Base-by-base conservation (phyloP, 2,888 invertebrate genomes). In the Lissocephala sabroskyi region DNA sequence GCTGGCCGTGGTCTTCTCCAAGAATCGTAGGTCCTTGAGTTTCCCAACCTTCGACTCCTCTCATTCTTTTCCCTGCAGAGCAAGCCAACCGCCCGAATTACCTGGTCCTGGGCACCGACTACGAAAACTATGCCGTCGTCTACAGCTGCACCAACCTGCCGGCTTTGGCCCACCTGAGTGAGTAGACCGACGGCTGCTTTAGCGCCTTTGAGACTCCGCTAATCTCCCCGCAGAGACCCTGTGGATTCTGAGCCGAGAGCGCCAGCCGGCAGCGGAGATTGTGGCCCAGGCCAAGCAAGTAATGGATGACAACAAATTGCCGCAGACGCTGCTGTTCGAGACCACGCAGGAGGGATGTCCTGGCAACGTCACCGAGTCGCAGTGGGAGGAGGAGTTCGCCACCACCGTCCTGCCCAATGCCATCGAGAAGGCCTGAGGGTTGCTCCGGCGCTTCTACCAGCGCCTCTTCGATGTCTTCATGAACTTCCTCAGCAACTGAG, bases 31-130 rank as follows among this genome's bases (percentile, higher is more conserved):
- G 71, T 64, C 26, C 43, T 33, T 41, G 17, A 36, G 4, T 37
- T 39, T 18, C 4, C 9, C 17, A 6, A 29, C 7, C 14, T 16
- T 17, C 40, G 16, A 28, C 26, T 6, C 23, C 10, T 14, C 11
- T n/a, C 26, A 10, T n/a, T 16, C 29, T 2, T 36, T 49, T 3
- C 26, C 14, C 52, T 47, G 18, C 17, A 73, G 73, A 74, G 46
- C 17, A 33, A 28, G 41, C 47, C 1, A 52, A 23, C 23, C 55
- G 11, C 19, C 28, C 71, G 1, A 80, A 81, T 56, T 90, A 90
- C 65, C 87, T 88, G 86, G 82, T 90, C 16, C 66, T 90, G 41
- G 88, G 86, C 40, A 90, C 90, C 2, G 90, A 90, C 74, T 90
- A 90, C 74, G 83, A 85, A 0, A 85, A 85, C 44, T 90, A 86